Evolutionary conservation across 2,113 vertebrate genomes (phyloP), one percentile per base, ranked within the genome.

Genomic region (Hemiscyllium ocellatum): DNA sequence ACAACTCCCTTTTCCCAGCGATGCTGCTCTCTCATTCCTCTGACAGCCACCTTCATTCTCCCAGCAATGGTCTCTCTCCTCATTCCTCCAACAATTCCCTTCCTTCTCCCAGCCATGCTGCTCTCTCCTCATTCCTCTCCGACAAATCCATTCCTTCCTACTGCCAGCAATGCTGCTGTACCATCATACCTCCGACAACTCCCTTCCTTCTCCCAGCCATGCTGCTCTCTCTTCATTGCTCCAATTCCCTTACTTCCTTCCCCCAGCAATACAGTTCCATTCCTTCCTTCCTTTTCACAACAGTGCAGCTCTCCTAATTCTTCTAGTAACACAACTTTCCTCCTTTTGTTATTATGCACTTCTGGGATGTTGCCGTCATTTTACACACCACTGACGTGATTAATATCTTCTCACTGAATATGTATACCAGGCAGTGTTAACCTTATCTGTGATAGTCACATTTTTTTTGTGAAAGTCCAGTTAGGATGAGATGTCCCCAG

Each of bases 1-100:
- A 47, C 42, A 47, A 47, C 96, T 5, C 56, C 96, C 0, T 69
- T 15, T 52, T 95, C 96, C 20, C 52, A 96, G 95, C 96, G 96
- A 66, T 86, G 0, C 0, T 93, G 5, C 0, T 96, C 56, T 4
- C 85, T 61, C 0, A 22, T 33, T 2, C 0, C 95, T 0, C 96
- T 33, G 10, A 4, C 89, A 33, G 52, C 89, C 0, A 20, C 33
- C 42, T 3, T 89, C 20, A 56, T 20, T 20, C 50, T 24, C 3
- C 22, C 50, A 61, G 2, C 22, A 50, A 20, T 3, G 7, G n/a
- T 17, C 13, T n/a, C 85, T 26, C 52, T 8, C 89, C 89, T 2
- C 52, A 26, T 24, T 24, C 50, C 47, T 0, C 47, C 19, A 2
- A 0, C 8, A 52, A 56, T 15, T 2, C 86, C 42, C 42, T 47